Evolutionary conservation across 2,797 vertebrate genomes (phyloP), one percentile per base, ranked within the genome.

Genomic region (Myiothlypis chrysogaster): DNA sequence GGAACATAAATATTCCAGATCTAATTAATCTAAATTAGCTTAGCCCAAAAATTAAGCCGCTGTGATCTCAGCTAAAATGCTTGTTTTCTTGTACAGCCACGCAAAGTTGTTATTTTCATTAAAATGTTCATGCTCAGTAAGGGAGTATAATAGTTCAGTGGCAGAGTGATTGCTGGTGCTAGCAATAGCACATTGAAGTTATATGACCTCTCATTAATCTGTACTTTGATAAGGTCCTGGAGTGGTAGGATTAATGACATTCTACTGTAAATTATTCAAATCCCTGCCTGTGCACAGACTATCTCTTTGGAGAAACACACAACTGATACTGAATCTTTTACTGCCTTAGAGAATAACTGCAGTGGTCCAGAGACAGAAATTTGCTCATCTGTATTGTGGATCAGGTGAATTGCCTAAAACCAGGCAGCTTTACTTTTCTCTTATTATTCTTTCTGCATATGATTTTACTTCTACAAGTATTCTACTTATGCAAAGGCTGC

Each of bases 171-270:
- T 71, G 34, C 80, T 88, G 75, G 39, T 91, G 63, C 75, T 94
- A 81, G 69, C 61, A 65, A 63, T 52, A 87, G 50, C 61, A 88
- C 90, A 72, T 6, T 86, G 93, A 91, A 93, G 37, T 90, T 93
- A 76, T 81, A 72, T 78, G 85, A 94, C 85, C 83, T 90, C 76
- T 96, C 72, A 83, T 95, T 96, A 94, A 91, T 95, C 93, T 95
- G 83, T n/a, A 63, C 72, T 94, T 96, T 91, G 93, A 94, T 93
- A 94, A 90, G 63, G 76, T 90, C 57, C 65, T 90, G 72, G 50
- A 93, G 52, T 90, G 23, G 44, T 37, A 90, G 80, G 80, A 95
- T 90, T 96, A 93, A 90, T 94, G 77, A 79, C 80, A 88, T 94
- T 91, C 65, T 32, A 18, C 41, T 70, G 65, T 72, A 95, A 96